phyloP scores from a whole-genome alignment of 2,113 vertebrate species.

The Chrysemys picta region DNA sequence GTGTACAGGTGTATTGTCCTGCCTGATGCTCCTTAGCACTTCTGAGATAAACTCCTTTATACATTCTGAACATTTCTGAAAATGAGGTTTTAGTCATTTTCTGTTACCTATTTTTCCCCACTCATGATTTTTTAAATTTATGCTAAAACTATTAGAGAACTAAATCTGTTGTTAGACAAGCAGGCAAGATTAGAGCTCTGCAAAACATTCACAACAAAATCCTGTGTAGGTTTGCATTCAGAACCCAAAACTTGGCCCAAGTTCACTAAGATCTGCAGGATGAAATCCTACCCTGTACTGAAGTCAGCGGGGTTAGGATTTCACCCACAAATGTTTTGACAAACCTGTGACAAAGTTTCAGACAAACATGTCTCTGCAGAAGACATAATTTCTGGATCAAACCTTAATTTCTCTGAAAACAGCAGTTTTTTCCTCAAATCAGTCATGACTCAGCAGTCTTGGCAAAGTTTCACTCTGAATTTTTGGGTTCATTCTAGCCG shows the following conservation, averaged over 20 bases:
- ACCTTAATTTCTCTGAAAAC: constrained; percentile 58
- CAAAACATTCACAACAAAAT: neutral
- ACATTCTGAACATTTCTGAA: neutral
- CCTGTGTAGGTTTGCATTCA: neutral
- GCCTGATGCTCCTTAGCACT: neutral
- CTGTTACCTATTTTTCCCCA: neutral
- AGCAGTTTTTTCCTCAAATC: neutral
- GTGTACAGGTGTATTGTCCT: neutral
- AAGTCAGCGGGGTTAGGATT: constrained; percentile 2
- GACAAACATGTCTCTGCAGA: neutral
- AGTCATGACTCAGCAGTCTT: neutral
- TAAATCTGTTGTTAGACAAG: neutral
- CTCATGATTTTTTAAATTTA: neutral
- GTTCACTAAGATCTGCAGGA: neutral
- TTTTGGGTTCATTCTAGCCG: constrained; percentile 32
- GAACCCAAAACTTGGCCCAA: neutral
- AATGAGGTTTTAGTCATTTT: neutral
- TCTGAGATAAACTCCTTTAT: neutral
- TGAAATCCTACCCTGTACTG: constrained; percentile 18
- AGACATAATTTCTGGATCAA: constrained; percentile 45
- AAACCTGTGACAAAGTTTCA: constrained; percentile 55
- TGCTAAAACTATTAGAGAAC: neutral
- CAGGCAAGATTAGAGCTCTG: neutral
- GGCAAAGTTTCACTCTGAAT: neutral
- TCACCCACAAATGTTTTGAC: constrained; percentile 13